These are phyloP conservation scores for Diorhabda elongata DNA, from an alignment of 1,140 invertebrate genomes.

Conservation along the genomic window DNA sequence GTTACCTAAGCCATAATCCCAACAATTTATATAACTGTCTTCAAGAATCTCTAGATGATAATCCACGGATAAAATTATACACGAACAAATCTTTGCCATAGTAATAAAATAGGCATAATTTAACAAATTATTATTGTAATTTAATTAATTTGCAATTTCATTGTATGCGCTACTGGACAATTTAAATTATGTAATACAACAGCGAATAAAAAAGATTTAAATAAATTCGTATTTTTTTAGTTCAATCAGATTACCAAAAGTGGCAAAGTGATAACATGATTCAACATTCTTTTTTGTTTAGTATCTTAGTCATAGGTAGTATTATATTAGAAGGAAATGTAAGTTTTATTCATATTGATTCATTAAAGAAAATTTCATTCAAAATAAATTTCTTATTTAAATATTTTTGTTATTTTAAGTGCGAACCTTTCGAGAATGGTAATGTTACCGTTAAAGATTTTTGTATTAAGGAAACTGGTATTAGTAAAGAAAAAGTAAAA, in stretches of 20 bases:
- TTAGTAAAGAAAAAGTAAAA: not conserved
- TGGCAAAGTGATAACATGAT: not conserved
- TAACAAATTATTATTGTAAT: too few species aligned
- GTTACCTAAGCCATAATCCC: too few species aligned
- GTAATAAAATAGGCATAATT: too few species aligned
- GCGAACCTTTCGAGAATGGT: not conserved
- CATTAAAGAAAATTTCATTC: not conserved
- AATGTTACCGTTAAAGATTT: constrained; percentile 5
- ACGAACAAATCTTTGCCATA: too few species aligned
- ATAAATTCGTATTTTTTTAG: not conserved
- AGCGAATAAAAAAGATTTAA: not conserved
- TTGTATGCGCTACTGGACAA: not conserved
- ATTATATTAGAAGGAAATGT: not conserved
- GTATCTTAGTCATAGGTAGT: not conserved
- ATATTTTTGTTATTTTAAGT: not conserved
- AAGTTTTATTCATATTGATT: not conserved
- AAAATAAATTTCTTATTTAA: not conserved
- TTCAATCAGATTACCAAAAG: not conserved
- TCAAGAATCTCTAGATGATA: too few species aligned
- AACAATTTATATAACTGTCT: too few species aligned
- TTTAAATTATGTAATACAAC: not conserved
- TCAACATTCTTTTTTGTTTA: not conserved
- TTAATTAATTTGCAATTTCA: too few species aligned
- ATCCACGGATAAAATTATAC: too few species aligned
- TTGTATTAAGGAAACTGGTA: constrained; percentile 5